Conservation (phyloP, 2,888 invertebrate genomes). For the Pristionchus arcanus region DNA sequence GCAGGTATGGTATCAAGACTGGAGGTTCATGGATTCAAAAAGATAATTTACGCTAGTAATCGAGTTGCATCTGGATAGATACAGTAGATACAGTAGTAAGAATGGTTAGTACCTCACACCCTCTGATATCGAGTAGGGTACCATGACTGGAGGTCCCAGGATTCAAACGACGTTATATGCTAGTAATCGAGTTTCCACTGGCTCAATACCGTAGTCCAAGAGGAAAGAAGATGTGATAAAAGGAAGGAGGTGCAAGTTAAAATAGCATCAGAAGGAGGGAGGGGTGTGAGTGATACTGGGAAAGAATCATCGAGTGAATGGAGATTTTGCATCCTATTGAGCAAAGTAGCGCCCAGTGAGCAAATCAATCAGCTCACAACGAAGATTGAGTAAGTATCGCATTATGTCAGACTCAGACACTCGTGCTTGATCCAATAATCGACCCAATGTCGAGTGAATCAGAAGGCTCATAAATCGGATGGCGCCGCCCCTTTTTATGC, state of each 20-base stretch:
- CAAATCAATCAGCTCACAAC: not conserved
- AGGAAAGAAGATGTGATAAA: not conserved
- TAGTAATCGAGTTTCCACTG: no score
- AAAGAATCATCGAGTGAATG: not conserved
- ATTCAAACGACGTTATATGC: not conserved
- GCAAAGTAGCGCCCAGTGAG: not conserved
- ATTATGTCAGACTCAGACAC: no score
- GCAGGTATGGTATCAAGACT: no score
- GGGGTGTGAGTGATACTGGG: conserved; percentile 47
- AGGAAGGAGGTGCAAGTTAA: not conserved
- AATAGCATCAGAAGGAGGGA: conserved; percentile 17
- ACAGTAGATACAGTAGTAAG: not conserved
- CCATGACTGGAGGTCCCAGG: no score
- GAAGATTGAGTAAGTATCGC: no score
- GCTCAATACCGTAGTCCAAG: conserved; percentile 1
- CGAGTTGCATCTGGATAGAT: not conserved
- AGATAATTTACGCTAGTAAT: no score
- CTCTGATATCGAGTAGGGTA: no score
- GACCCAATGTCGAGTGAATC: not conserved
- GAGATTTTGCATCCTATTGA: not conserved
- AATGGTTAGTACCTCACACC: not conserved
- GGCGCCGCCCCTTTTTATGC: not conserved
- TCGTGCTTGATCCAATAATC: not conserved
- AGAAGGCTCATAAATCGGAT: not conserved
- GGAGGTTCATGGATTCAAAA: not conserved